These are phyloP conservation scores for Alcedo quadribrachys DNA, from an alignment of 2,797 vertebrate species.

Conservation along the genomic window DNA sequence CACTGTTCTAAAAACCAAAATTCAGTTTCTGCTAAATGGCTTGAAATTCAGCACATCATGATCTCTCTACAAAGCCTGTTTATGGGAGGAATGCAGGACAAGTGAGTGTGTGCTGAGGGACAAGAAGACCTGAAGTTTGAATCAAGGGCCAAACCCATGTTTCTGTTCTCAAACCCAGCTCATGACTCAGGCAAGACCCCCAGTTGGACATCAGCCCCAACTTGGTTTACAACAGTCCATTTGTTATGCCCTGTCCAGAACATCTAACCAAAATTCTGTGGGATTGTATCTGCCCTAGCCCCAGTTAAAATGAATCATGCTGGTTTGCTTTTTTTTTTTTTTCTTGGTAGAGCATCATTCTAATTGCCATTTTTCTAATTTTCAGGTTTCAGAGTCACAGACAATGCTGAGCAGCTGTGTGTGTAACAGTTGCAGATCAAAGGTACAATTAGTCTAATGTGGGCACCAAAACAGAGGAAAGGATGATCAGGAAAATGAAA, in stretches of 20 bases:
- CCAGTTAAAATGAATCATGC: neutral
- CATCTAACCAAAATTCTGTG: neutral
- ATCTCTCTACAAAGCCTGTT: neutral
- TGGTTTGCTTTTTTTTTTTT: neutral
- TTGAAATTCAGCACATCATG: neutral
- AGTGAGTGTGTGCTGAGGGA: neutral
- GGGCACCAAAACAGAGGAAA: conserved; percentile 54
- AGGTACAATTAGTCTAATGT: conserved; percentile 57
- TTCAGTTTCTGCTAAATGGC: neutral
- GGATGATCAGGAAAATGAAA: conserved; percentile 56
- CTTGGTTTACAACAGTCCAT: neutral
- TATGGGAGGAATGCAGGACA: neutral
- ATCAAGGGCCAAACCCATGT: neutral
- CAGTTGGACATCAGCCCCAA: neutral
- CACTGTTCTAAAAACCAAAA: conserved; percentile 1
- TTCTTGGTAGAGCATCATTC: neutral
- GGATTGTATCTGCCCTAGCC: neutral
- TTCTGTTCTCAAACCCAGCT: neutral
- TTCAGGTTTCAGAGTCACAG: conserved; percentile 2
- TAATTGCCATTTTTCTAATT: conserved; percentile 40
- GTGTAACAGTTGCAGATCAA: conserved; percentile 48
- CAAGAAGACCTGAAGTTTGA: neutral
- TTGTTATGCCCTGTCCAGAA: neutral
- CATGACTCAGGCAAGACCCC: neutral
- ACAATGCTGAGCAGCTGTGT: conserved; percentile 39